Evolutionary conservation across 2,888 invertebrate species (phyloP), one percentile per base, ranked within the genome.

Genomic region (Dorcus hopei): DNA sequence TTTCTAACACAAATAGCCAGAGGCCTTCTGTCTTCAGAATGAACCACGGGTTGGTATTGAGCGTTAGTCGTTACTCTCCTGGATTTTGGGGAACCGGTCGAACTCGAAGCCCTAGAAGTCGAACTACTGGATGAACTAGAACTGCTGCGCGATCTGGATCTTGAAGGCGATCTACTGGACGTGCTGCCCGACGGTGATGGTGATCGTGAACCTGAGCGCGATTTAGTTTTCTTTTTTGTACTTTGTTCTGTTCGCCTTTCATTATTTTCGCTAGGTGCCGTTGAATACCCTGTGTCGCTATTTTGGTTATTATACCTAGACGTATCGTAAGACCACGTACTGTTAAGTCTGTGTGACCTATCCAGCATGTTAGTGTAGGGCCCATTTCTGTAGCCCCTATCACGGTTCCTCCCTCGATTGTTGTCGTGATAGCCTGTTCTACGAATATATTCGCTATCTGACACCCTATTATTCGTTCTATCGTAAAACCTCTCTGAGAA

Each of bases 1-100:
- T 95, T 95, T 74, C 91, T 86, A 69, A 95, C 94, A 81, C 94
- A 93, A 76, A 95, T 93, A 65, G 93, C 94, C 72, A 93, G 80
- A 60, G 93, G 93, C 74, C 93, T 84, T 70, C 88, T 83, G 71
- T 90, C 89, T 68, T 89, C 85, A 58, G 82, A 83, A 65, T 75
- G 74, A 47, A 75, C 74, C 48, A 72, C 70, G 19, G 73, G 71
- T 63, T 70, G 68, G 61, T 68, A 70, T 56, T 77, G 76, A 54
- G 77, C 74, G 62, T 76, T 77, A 52, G 69, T 77, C 68, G 78
- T 79, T 62, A 71, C 65, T 58, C 74, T 79, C 75, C 79, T 82
- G 74, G 77, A 84, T 58, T 78, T 84, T 66, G 85, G 85, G 55
- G 86, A 85, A 64, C 85, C 80, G 64, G 84, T 83, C 53, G 83